Evolutionary conservation across 2,113 vertebrate species (phyloP).

Genomic region (Percina caprodes): DNA sequence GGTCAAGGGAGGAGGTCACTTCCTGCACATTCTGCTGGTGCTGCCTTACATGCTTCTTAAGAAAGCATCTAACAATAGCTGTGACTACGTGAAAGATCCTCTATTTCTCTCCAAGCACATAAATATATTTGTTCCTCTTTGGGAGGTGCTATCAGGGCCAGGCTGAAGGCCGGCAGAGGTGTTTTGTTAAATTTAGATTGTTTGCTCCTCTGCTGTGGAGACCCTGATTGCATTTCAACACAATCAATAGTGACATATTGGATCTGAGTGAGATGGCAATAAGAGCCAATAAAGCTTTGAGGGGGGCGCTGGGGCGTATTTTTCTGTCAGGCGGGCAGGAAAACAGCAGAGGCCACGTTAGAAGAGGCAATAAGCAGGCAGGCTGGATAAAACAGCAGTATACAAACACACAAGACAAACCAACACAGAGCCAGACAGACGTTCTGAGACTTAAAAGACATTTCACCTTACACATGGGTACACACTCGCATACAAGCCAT

Average conservation of each 20-base stretch:
- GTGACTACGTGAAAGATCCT: constrained; percentile 13
- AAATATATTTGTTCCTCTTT: constrained; percentile 67
- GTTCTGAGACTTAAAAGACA: not conserved
- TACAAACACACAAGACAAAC: constrained; percentile 42
- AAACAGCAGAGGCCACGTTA: constrained; percentile 33
- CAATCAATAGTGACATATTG: constrained; percentile 81
- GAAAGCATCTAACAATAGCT: constrained; percentile 61
- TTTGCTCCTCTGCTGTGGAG: constrained; percentile 74
- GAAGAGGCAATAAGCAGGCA: constrained; percentile 44
- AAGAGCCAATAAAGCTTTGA: constrained; percentile 75
- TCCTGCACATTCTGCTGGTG: constrained; percentile 60
- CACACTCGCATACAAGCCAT: not conserved
- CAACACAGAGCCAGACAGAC: not conserved
- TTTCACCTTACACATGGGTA: constrained; percentile 1
- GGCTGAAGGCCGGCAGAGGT: constrained; percentile 64
- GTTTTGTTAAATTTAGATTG: constrained; percentile 79
- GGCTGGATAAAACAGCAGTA: constrained; percentile 30
- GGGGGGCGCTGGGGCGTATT: constrained; percentile 49
- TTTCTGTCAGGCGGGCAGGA: constrained; percentile 57
- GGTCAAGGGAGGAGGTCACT: constrained; percentile 66
- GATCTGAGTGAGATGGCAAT: constrained; percentile 80
- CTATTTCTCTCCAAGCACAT: constrained; percentile 25
- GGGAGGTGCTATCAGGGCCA: constrained; percentile 53
- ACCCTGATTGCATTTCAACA: constrained; percentile 80
- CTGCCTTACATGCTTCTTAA: constrained; percentile 21